Conservation (phyloP, 2,888 invertebrate species). For the Melinopterus prodromus region DNA sequence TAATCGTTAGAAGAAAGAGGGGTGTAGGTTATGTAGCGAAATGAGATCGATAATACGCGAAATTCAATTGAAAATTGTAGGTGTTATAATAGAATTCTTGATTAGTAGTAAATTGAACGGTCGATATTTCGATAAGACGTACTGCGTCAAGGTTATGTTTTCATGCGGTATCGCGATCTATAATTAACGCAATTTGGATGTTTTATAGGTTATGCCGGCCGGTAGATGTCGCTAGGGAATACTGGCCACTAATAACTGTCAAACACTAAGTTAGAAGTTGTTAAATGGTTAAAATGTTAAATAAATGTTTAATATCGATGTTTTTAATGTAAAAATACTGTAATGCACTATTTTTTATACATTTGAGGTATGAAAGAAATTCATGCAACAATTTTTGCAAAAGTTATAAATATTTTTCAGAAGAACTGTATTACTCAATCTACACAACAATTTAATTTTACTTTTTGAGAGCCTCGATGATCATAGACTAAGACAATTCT, state of each 20-base stretch:
- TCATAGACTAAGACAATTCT: too few species aligned
- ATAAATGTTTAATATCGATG: too few species aligned
- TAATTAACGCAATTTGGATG: neutral
- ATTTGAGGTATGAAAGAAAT: too few species aligned
- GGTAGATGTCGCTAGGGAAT: neutral
- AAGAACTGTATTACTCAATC: too few species aligned
- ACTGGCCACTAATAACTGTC: neutral
- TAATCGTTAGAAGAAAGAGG: slow-evolving; percentile 4
- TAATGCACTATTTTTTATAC: too few species aligned
- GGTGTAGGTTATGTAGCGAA: neutral
- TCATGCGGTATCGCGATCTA: neutral
- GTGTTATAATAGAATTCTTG: neutral
- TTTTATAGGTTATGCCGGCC: neutral
- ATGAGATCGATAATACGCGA: neutral
- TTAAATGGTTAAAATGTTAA: too few species aligned
- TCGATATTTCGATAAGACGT: neutral
- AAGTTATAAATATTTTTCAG: too few species aligned
- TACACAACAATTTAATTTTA: too few species aligned
- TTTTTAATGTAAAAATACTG: too few species aligned
- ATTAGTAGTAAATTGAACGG: neutral
- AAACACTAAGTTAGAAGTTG: too few species aligned
- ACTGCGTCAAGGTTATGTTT: neutral
- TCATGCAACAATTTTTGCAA: too few species aligned
- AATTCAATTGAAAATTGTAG: neutral
- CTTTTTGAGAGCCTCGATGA: too few species aligned